Base-by-base conservation (phyloP, 92 coral and sea anemone species). In the Metridium senile region DNA sequence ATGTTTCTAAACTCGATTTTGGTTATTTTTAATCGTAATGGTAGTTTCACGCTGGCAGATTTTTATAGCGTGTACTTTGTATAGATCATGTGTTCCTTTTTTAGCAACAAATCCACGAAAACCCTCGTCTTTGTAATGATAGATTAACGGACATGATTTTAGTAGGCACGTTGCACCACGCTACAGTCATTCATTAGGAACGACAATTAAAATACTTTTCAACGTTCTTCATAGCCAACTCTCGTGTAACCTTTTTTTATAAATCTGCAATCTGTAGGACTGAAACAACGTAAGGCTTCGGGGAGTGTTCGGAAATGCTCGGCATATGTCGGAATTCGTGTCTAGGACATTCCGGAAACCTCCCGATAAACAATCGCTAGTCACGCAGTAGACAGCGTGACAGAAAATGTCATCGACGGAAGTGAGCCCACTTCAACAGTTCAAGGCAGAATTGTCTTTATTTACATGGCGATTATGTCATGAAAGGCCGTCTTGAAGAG, bases 241-340 rank as follows among this genome's bases (percentile, higher is more conserved):
- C 65, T 21, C 65, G 32, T 59, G 31, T 1, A 59, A n/a, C 27
- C 31, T 28, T 10, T 63, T 28, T 18, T 63, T 29, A 2, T 6
- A 28, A 63, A 63, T 52, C 52, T 72, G 30, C 66, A 33, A n/a
- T 54, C 47, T 26, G 22, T 62, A 11, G 9, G 51, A 16, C 53
- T 0, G 32, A 33, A 25, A 21, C 30, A 13, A 11, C 27, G 39
- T 28, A 63, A 29, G 69, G 69, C 1, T 30, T 73, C 78, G 78
- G 68, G 78, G 78, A 73, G 78, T 73, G 78, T 57, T 73, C 78
- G 78, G 78, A 73, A 73, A 58, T 62, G 49, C 35, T 46, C 78
- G 78, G 6, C 49, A 58, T 63, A 28, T 73, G 63, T 33, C 66
- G 78, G 67, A 31, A 73, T 58, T 20, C 67, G 63, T 8, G 4